Evolutionary conservation across 2,113 vertebrate genomes (phyloP), one percentile per base, ranked within the genome.

Genomic region (Galbula dea): DNA sequence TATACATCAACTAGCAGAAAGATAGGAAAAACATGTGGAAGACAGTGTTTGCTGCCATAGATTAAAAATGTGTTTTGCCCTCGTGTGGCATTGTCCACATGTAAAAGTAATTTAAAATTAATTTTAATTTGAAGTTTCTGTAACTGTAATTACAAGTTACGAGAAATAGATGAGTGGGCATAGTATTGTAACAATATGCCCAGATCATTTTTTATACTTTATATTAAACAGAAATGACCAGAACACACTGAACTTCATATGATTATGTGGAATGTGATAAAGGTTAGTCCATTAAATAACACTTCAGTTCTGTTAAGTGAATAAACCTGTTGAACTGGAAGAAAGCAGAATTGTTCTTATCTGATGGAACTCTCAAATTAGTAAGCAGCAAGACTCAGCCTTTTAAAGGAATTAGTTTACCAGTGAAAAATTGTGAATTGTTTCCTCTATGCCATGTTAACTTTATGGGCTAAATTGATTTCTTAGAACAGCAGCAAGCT

Each of bases 391-490:
- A 83, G 81, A 83, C 29, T 22, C 7, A 15, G 37, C 66, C 81
- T 97, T 96, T 95, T 93, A 91, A 93, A 96, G 90, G 41, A 91
- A 95, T 95, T 9, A 73, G 88, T 95, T 96, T 96, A 81, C 23
- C 77, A 77, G 65, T 89, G 59, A 90, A 94, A 86, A 90, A 66
- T 73, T 69, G 32, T 67, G 41, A 46, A 29, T 90, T 66, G 11
- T 78, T 74, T 90, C 59, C 29, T 83, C 77, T 83, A 20, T 57
- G 84, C 49, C 69, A 7, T 71, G 72, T 95, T 95, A 95, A 85
- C 54, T 95, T 92, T 93, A 94, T 89, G 20, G 54, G 77, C 90
- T 92, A 86, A 89, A 94, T 79, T 71, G 55, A 93, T 83, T 94
- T 97, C 91, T 92, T 86, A 86, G 49, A 89, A 84, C 41, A 81